phyloP scores from a whole-genome alignment of 2,113 vertebrate genomes.

The Collichthys lucidus region DNA sequence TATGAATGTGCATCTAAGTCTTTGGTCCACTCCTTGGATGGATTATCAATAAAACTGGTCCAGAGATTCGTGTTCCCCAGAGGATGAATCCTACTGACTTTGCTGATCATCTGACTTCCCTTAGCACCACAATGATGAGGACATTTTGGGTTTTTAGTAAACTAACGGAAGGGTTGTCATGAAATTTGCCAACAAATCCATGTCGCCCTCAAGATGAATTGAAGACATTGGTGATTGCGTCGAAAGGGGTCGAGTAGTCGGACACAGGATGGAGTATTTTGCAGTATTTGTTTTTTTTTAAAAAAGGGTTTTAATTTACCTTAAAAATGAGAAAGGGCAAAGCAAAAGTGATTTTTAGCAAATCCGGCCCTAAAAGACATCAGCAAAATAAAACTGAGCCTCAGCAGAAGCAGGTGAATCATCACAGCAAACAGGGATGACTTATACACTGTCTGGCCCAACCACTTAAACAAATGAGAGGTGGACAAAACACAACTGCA shows the following conservation, averaged over 20 bases:
- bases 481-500: not conserved
- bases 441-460: not conserved
- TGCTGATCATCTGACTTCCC: not conserved
- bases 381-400: not conserved
- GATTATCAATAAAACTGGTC: not conserved
- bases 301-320: not conserved
- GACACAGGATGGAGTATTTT: not conserved
- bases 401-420: not conserved
- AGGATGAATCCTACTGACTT: not conserved
- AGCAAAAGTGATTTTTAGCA: not conserved
- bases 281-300: not conserved
- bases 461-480: not conserved
- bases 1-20: fast-evolving
- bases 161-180: not conserved
- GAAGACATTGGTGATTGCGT: not conserved
- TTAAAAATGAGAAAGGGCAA: not conserved
- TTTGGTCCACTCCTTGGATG: not conserved
- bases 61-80: not conserved
- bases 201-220: not conserved
- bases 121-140: not conserved
- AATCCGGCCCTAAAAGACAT: not conserved
- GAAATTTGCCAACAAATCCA: not conserved
- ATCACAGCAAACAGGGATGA: not conserved
- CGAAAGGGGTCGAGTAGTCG: too few species aligned
- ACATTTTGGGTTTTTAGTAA: not conserved